These are phyloP conservation scores for Ciconia boyciana DNA, from an alignment of 2,113 vertebrate genomes.

Conservation along the genomic window DNA sequence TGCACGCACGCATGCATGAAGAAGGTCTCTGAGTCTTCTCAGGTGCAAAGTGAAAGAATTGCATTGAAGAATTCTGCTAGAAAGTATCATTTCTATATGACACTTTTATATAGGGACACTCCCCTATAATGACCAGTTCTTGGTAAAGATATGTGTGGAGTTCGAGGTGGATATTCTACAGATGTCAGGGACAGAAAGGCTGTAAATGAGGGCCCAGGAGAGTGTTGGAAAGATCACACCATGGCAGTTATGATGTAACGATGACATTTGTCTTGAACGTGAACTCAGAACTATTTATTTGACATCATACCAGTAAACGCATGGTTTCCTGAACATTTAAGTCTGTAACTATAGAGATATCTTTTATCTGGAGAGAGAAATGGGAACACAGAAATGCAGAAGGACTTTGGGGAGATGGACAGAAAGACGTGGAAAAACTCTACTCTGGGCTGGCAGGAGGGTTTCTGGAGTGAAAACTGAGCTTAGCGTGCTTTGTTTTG, in stretches of 20 bases:
- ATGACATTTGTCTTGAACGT: not conserved
- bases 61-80: not conserved
- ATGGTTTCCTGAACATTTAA: not conserved
- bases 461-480: not conserved
- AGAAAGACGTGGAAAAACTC: not conserved
- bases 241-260: rapidly evolving
- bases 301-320: not conserved
- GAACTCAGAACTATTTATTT: not conserved
- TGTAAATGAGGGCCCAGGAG: not conserved
- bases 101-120: not conserved
- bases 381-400: not conserved
- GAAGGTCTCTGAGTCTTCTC: not conserved
- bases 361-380: not conserved
- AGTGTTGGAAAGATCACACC: not conserved
- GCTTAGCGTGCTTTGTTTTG: not conserved
- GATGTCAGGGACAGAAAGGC: not conserved
- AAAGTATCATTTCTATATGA: not conserved
- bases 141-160: rapidly evolving
- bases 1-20: rapidly evolving
- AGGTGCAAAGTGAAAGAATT: not conserved
- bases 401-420: not conserved
- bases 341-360: rapidly evolving
- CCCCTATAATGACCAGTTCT: rapidly evolving
- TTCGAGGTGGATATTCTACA: not conserved
- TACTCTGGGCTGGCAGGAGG: not conserved